phyloP scores from a whole-genome alignment of 1,140 invertebrate genomes.

The Druon quercuslanigerum region DNA sequence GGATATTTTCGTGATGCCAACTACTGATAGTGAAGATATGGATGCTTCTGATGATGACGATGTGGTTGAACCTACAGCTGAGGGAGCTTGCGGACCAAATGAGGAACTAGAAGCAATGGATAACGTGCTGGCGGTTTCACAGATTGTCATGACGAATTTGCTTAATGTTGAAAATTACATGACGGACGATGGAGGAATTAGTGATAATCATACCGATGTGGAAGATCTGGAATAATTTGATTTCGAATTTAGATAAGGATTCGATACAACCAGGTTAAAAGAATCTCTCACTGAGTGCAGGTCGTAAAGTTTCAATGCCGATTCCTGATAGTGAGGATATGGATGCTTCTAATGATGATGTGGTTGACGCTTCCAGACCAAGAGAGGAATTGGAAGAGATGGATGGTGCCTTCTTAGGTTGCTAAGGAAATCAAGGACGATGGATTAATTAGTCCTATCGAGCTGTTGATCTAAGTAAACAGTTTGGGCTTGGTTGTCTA shows the following conservation, averaged over 20 bases:
- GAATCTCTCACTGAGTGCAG: no score
- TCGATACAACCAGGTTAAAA: neutral
- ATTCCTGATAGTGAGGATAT: conserved; percentile 70
- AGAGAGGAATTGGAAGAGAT: conserved; percentile 50
- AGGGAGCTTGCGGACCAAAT: conserved; percentile 49
- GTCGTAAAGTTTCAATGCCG: conserved; percentile 54
- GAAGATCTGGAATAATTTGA: conserved; percentile 55
- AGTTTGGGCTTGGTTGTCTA: no score
- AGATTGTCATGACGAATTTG: conserved; percentile 69
- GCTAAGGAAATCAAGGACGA: conserved; percentile 50
- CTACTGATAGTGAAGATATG: conserved; percentile 71
- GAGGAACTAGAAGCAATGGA: conserved; percentile 54
- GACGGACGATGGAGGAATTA: conserved; percentile 52
- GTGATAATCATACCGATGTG: conserved; percentile 69
- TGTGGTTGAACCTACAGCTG: conserved; percentile 48
- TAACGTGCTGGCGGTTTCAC: conserved; percentile 62
- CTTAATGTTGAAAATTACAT: conserved; percentile 47
- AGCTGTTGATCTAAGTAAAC: no score
- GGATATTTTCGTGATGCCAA: conserved; percentile 57
- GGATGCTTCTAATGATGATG: conserved; percentile 66
- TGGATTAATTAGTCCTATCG: conserved; percentile 37
- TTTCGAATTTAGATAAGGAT: conserved; percentile 6
- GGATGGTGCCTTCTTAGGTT: conserved; percentile 64
- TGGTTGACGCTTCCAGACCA: conserved; percentile 51
- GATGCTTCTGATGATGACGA: conserved; percentile 67